Evolutionary conservation across 2,113 vertebrate genomes (phyloP), one percentile per base, ranked within the genome.

Genomic region (Terrapene triunguis): DNA sequence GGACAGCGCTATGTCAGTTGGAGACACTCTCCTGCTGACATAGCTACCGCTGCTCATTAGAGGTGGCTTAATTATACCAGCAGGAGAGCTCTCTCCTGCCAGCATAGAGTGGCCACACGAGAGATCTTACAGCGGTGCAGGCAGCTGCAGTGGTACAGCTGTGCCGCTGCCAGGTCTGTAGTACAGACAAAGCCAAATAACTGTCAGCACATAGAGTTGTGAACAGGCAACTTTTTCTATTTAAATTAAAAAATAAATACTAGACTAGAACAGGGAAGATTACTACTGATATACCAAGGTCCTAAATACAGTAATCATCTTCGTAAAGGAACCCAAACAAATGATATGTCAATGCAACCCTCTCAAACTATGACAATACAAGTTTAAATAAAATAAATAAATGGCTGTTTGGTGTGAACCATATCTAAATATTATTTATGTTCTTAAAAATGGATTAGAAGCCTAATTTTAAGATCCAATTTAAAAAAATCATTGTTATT

Each of bases 171-270:
- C 27, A 59, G 27, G 57, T 62, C 57, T 62, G 5, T 62, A 62
- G 27, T 6, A 27, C 27, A 62, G 57, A 32, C 27, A 62, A 32
- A 7, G 11, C 57, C 81, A 90, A 95, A 93, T 82, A 91, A 50
- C 89, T 96, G 35, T 83, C 90, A 87, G 65, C 84, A 54, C 54
- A 53, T 89, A 80, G 32, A 85, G 21, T 74, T 87, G 79, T 87
- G 72, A 47, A 85, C 57, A 12, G 27, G 3, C 38, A 59, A 92
- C 32, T 1, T 92, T 92, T 94, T 78, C 89, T 38, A 89, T 38
- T 59, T 25, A 91, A 97, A 92, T 94, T 50, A 51, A 97, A 96
- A 93, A 92, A 89, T 81, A 92, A 90, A 88, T 25, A 90, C 44
- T 54, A 51, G n/a, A 84, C 57, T 50, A 87, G 24, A 32, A 14